Conservation (phyloP, 2,797 vertebrate species). For the Gymnocypris eckloni region DNA sequence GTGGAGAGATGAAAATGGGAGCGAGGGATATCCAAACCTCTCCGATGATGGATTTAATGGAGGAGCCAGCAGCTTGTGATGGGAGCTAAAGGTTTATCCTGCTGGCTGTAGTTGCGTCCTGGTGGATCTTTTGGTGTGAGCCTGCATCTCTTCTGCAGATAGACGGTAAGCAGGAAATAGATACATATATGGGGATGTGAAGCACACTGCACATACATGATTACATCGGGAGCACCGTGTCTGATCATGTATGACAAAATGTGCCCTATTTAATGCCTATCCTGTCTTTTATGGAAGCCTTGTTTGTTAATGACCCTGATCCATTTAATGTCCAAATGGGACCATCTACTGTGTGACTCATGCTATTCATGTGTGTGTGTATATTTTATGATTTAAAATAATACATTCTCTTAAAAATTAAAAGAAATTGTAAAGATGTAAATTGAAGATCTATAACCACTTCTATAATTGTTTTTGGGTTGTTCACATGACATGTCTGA, state of each 20-base stretch:
- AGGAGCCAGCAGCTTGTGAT: conserved; percentile 13
- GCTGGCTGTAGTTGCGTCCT: conserved; percentile 25
- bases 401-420: background rate
- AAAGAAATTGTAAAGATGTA: background rate
- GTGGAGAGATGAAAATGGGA: conserved; percentile 48
- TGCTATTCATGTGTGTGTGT: background rate
- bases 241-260: background rate
- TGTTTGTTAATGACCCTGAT: conserved; percentile 18
- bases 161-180: conserved; percentile 20
- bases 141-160: background rate
- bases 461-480: background rate
- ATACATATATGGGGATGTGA: conserved; percentile 1
- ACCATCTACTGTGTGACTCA: conserved; percentile 3
- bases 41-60: conserved; percentile 23
- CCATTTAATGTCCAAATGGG: conserved; percentile 1
- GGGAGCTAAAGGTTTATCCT: conserved; percentile 40
- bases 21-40: conserved; percentile 29
- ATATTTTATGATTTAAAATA: background rate
- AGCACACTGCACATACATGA: background rate
- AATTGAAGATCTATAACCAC: background rate
- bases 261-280: background rate
- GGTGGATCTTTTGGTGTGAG: conserved; percentile 24
- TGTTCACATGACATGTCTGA: background rate
- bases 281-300: background rate
- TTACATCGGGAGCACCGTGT: background rate